A percentile compares a stretch with the other conserved stretches of the same genome.
Evolutionary conservation across 2,113 vertebrate genomes (phyloP).

Genomic region (Caloenas nicobarica): DNA sequence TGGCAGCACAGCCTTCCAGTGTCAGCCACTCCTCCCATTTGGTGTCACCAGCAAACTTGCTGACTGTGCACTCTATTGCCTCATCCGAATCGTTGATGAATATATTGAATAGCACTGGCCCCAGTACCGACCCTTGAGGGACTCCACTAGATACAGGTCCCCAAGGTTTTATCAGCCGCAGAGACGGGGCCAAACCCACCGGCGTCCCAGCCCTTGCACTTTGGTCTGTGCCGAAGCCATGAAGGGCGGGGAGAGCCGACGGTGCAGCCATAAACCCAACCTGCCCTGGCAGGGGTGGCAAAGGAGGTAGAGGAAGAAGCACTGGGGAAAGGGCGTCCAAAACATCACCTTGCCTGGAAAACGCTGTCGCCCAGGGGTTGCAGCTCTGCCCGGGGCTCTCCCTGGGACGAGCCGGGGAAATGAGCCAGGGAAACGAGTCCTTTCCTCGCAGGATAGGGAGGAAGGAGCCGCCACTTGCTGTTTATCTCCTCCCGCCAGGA

Average conservation of each 20-base stretch:
- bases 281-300: not conserved
- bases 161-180: too few relatives aligned
- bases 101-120: too few relatives aligned
- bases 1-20: too few relatives aligned
- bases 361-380: accelerated
- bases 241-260: not conserved
- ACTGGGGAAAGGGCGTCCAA: accelerated
- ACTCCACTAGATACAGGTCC: too few relatives aligned
- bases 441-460: accelerated
- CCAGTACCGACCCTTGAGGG: too few relatives aligned
- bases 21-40: too few relatives aligned
- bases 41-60: too few relatives aligned
- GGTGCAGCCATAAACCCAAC: not conserved
- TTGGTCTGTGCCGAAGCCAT: accelerated
- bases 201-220: not conserved
- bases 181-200: too few relatives aligned
- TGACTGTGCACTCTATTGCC: too few relatives aligned
- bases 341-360: not conserved
- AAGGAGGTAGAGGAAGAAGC: not conserved
- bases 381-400: not conserved
- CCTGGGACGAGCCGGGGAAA: not conserved
- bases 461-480: not conserved
- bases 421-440: not conserved
- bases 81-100: too few relatives aligned
- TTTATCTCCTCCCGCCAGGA: not conserved